These are phyloP conservation scores for Leucopsar rothschildi DNA, from an alignment of 2,113 vertebrate species.

Conservation along the genomic window DNA sequence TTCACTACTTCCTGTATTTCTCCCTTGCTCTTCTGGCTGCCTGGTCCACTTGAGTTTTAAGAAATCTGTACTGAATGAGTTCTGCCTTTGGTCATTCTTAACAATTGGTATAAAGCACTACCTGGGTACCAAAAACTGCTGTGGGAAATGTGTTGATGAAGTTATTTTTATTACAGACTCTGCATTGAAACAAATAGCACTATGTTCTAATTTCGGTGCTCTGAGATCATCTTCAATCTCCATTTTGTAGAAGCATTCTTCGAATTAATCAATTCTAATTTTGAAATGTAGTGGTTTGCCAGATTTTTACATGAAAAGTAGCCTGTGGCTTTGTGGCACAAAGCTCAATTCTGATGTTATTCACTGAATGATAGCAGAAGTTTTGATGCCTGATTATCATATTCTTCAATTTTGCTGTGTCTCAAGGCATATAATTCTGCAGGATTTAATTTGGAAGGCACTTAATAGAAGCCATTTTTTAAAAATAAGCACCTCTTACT, in stretches of 20 bases:
- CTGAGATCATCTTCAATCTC: not conserved
- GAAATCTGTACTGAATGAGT: constrained; percentile 72
- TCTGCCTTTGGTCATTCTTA: not conserved
- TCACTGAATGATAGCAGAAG: not conserved
- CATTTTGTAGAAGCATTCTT: not conserved
- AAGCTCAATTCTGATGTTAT: not conserved
- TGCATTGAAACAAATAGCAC: not conserved
- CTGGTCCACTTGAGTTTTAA: constrained; percentile 74
- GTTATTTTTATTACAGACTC: not conserved
- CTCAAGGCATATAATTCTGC: not conserved
- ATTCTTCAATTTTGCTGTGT: not conserved
- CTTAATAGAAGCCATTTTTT: not conserved
- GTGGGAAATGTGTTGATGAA: not conserved
- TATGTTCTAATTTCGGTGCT: not conserved
- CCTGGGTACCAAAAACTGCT: not conserved
- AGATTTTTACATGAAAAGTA: not conserved
- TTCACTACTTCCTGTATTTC: not conserved
- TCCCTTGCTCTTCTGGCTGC: constrained; percentile 58
- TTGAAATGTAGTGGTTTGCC: not conserved
- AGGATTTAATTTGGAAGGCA: not conserved
- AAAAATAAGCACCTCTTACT: not conserved
- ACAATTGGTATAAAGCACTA: not conserved
- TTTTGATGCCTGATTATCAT: not conserved
- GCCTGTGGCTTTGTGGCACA: not conserved
- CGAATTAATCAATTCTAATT: not conserved